phyloP scores from a whole-genome alignment of 2,113 vertebrate genomes.

The Megaceryle maxima region DNA sequence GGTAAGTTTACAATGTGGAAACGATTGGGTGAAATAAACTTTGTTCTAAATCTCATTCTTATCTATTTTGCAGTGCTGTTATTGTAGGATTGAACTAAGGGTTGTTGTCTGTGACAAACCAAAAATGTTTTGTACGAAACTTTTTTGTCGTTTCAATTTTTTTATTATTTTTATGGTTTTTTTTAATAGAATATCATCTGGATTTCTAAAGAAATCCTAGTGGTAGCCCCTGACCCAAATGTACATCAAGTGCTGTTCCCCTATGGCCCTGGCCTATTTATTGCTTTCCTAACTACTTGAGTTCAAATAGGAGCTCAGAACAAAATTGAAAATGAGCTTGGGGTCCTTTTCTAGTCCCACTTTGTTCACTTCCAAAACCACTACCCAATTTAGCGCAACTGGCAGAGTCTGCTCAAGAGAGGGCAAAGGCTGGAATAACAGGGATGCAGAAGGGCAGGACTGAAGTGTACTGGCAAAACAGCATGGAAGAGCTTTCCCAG shows the following conservation, averaged over 20 bases:
- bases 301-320: conserved; percentile 53
- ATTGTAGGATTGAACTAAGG: neutral
- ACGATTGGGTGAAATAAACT: neutral
- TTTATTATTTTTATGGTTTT: neutral
- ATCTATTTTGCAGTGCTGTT: neutral
- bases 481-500: neutral
- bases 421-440: conserved; percentile 18
- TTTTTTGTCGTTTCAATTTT: neutral
- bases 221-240: conserved; percentile 62
- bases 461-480: neutral
- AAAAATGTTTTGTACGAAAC: neutral
- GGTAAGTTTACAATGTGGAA: accelerated
- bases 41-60: neutral
- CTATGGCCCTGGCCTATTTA: conserved; percentile 75
- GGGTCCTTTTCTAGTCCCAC: conserved; percentile 47
- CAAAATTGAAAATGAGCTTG: conserved; percentile 72
- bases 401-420: conserved; percentile 46
- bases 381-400: conserved; percentile 57
- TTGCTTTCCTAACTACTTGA: conserved; percentile 51
- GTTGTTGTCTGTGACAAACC: neutral
- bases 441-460: conserved; percentile 39
- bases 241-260: conserved; percentile 57
- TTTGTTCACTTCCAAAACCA: conserved; percentile 57
- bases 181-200: neutral
- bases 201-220: conserved; percentile 40